Evolutionary conservation across 2,797 vertebrate genomes (phyloP).

Genomic region (Squalus acanthias): DNA sequence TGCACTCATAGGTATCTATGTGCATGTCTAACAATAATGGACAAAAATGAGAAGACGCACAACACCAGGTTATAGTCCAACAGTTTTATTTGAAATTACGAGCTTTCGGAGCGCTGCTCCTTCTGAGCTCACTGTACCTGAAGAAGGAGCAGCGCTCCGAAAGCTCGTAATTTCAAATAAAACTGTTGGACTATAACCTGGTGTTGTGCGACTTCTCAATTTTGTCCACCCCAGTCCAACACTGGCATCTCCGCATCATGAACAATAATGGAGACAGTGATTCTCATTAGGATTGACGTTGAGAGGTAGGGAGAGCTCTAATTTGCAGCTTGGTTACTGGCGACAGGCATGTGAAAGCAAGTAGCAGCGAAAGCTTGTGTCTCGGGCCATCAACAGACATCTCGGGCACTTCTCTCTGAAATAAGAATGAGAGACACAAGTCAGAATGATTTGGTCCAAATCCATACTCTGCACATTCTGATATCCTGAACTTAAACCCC

Average conservation of each 20-base stretch:
- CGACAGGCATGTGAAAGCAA: background rate
- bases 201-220: too few species aligned
- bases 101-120: too few species aligned
- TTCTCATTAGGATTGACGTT: background rate
- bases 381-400: background rate
- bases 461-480: background rate
- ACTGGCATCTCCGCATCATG: too few species aligned
- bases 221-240: too few species aligned
- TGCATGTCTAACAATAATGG: background rate
- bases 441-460: background rate
- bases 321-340: background rate
- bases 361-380: background rate
- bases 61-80: too few species aligned
- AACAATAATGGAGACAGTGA: background rate
- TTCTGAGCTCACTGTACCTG: too few species aligned
- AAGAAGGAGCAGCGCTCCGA: too few species aligned
- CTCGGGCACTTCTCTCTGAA: background rate
- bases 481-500: background rate
- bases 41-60: too few species aligned
- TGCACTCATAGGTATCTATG: background rate
- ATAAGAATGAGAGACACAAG: background rate
- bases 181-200: too few species aligned
- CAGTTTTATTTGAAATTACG: too few species aligned
- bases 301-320: background rate
- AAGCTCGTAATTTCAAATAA: too few species aligned